Base-by-base conservation (phyloP, 2,797 vertebrate species). In the Coendou prehensilis region DNA sequence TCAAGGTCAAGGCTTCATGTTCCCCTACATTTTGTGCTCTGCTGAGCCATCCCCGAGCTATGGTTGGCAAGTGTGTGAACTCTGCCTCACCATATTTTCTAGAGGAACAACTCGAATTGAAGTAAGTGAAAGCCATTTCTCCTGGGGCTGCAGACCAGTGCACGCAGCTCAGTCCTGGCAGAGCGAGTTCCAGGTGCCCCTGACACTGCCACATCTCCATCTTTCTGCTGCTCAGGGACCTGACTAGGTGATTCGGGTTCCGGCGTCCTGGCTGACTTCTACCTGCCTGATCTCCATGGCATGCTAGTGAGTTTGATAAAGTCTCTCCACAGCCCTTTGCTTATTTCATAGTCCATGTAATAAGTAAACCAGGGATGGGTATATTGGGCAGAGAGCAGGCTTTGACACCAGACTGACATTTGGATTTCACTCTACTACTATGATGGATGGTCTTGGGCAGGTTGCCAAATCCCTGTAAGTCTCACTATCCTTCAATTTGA, bases 21-120 rank as follows among this genome's bases (percentile, higher is more conserved):
- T 79, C 89, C 90, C 97, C 97, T 91, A 85, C 7, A 96, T 98
- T 95, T 97, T 96, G 94, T 96, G 97, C 97, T 98, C 96, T 97
- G 78, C 87, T 97, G 91, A 98, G 92, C 97, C 75, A 89, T 98
- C 96, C 69, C 97, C 97, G 85, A 91, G 91, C 97, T 98, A 94
- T 91, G 61, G 83, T 94, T 96, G 95, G 96, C 95, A 96, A 95
- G 89, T 97, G 92, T 33, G 89, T 67, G 80, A 87, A 75, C 88
- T 95, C 93, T 92, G 96, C 92, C 91, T 97, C 61, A 47, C 80
- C 4, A 2, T 61, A 78, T 73, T 90, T 61, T 91, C 73, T 56
- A 30, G 50, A 94, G 76, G 69, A 78, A 84, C 33, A 67, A 52
- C 84, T 47, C 73, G 94, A 95, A 95, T 95, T 93, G 81, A 94